Evolutionary conservation across 2,888 invertebrate species (phyloP).

Genomic region (Lithophane socia): DNA sequence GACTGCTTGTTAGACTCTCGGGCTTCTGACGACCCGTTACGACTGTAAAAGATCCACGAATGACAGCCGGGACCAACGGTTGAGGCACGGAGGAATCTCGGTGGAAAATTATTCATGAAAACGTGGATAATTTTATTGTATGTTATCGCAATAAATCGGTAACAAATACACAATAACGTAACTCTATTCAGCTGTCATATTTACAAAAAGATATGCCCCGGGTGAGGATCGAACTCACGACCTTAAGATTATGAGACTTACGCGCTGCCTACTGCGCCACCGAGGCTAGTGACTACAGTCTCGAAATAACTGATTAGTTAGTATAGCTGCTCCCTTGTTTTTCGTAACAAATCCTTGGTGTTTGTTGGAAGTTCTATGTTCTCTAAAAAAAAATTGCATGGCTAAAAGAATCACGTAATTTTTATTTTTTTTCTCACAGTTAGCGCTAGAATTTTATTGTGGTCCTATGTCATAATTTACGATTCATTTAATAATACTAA

Average conservation of each 20-base stretch:
- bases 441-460: too few relatives aligned
- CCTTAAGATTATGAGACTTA: constrained; percentile 98
- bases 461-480: too few relatives aligned
- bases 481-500: not conserved
- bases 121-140: not conserved
- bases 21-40: too few relatives aligned
- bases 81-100: too few relatives aligned
- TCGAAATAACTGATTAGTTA: constrained; percentile 20
- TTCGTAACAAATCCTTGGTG: too few relatives aligned
- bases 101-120: not conserved
- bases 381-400: not conserved
- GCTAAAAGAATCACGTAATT: too few relatives aligned
- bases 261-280: constrained; percentile 97
- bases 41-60: too few relatives aligned
- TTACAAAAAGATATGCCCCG: constrained; percentile 61
- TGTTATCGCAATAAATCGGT: not conserved
- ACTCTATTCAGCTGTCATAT: rapidly evolving
- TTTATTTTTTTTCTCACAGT: too few relatives aligned
- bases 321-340: rapidly evolving
- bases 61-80: too few relatives aligned
- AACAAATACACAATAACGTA: not conserved
- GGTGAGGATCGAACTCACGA: constrained; percentile 87
- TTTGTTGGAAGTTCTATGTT: too few relatives aligned
- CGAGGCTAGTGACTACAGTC: constrained; percentile 87
- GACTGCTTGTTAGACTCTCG: too few relatives aligned